Evolutionary conservation across 2,888 invertebrate genomes (phyloP), one percentile per base, ranked within the genome.

Genomic region (Ptilodon capucinus): DNA sequence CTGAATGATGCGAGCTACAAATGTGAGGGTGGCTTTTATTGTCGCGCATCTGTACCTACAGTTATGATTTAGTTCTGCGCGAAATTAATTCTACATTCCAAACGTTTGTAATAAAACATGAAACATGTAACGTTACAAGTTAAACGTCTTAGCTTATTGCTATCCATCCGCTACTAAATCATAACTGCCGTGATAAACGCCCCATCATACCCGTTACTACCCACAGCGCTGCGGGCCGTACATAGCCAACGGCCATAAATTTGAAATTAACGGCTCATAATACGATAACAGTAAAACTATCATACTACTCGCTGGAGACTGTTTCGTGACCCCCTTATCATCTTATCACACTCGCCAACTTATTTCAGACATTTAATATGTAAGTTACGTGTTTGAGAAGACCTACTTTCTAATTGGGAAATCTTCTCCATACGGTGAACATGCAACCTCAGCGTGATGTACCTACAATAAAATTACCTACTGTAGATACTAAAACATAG

Each of bases 1-100:
- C 13, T 18, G 28, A 13, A 6, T 32, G 41, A 43, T 32, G 34
- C 46, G 41, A 51, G 57, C 68, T 57, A 64, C 68, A 60, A 54
- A 58, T 59, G 57, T 44, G 46, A 23, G 32, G 35, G 32, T 17
- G 18, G 4, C 9, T 16, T 35, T 35, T 35, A 35, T 35, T 35
- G 35, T 35, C 9, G 9, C 35, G 18, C 18, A n/a, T n/a, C n/a
- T n/a, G n/a, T n/a, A n/a, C n/a, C n/a, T n/a, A n/a, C n/a, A n/a
- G n/a, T n/a, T n/a, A n/a, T n/a, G n/a, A n/a, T n/a, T n/a, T n/a
- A n/a, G n/a, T n/a, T n/a, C n/a, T n/a, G n/a, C n/a, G n/a, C n/a
- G n/a, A n/a, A n/a, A n/a, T n/a, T n/a, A n/a, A n/a, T n/a, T n/a
- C n/a, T n/a, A n/a, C n/a, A n/a, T n/a, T n/a, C n/a, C n/a, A n/a